Base-by-base conservation (phyloP, 1,140 invertebrate genomes). In the Drosophila rufa region DNA sequence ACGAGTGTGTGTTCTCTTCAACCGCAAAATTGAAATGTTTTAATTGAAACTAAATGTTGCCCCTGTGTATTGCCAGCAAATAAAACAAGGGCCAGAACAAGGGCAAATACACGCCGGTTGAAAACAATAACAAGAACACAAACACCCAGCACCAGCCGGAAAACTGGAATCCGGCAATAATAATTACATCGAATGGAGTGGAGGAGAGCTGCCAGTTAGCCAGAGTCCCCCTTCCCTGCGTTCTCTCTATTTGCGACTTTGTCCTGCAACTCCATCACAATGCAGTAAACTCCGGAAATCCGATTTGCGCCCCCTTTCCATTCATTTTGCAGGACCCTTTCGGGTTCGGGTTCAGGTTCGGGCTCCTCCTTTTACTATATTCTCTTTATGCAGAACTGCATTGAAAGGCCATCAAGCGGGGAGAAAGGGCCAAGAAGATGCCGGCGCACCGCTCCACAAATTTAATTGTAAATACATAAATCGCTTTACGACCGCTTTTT, bases 21-120 rank as follows among this genome's bases (percentile, higher is more conserved):
- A 86, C 82, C 82, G 68, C 82, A 74, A 85, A 84, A 80, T 80
- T 84, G 82, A 85, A 82, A 82, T 86, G 82, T 82, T 86, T 86
- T 86, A 86, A 86, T 86, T 86, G 82, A 86, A 86, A 86, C 82
- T 86, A 86, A 86, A 86, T 86, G 82, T 74, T 75, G 75, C 82
- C 75, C 82, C 74, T 69, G 82, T 86, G 82, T 76, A 86, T 82
- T 79, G 79, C 50, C 48, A 62, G 84, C 76, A 85, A 85, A 86
- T 80, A 85, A 85, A 75, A 75, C 73, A 86, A 78, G 78, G 45
- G 71, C 60, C 66, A 55, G 19, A 73, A 55, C 59, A 47, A 59
- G 62, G n/a, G 53, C 60, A 79, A 69, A 68, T 40, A 56, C 64
- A 65, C 67, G 65, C 17, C 38, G 46, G 68, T 60, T 36, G 55